Evolutionary conservation across 2,797 vertebrate species (phyloP).

Genomic region (Propithecus deckenii): DNA sequence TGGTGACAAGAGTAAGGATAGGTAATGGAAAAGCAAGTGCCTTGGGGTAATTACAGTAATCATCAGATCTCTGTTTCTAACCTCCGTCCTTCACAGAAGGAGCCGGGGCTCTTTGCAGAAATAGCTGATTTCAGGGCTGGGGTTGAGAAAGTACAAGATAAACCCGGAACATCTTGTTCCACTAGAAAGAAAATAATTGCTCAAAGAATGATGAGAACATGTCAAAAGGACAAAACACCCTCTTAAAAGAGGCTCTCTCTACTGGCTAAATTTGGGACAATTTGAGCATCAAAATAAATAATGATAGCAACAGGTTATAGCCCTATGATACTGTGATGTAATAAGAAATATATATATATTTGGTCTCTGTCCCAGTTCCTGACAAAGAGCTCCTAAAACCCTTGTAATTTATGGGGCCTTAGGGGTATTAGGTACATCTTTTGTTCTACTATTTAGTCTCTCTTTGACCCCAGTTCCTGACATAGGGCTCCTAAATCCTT

Average conservation of each 20-base stretch:
- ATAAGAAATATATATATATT: background rate
- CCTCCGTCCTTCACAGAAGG: background rate
- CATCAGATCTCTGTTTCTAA: background rate
- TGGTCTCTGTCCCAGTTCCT: background rate
- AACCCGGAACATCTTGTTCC: background rate
- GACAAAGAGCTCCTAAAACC: background rate
- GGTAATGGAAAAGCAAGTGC: background rate
- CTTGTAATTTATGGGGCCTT: background rate
- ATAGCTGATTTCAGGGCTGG: background rate
- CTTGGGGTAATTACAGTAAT: background rate
- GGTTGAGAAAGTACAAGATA: background rate
- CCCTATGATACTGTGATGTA: background rate
- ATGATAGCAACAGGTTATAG: background rate
- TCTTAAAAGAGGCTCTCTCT: too few species aligned
- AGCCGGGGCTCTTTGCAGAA: background rate
- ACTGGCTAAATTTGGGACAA: background rate
- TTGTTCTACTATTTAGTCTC: background rate
- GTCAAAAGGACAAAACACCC: background rate
- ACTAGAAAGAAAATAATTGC: background rate
- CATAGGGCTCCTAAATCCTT: background rate
- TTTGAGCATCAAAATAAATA: background rate
- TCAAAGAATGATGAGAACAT: background rate
- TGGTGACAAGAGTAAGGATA: background rate
- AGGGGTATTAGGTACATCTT: too few species aligned
- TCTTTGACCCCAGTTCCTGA: background rate